Evolutionary conservation across 2,888 invertebrate species (phyloP).

Genomic region (Troglohyphantes excavatus): DNA sequence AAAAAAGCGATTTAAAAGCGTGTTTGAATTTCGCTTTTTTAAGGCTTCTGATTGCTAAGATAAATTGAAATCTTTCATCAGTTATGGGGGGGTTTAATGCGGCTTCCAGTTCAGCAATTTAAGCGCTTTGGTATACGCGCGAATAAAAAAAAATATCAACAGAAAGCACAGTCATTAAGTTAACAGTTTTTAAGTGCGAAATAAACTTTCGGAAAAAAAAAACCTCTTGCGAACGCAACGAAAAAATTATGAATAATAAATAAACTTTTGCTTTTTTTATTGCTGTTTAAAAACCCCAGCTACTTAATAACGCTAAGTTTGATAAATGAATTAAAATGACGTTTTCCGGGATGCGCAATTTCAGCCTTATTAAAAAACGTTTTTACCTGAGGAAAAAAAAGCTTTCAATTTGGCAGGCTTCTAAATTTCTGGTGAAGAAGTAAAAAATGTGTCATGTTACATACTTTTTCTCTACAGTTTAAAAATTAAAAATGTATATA

Average conservation of each 20-base stretch:
- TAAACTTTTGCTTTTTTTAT: slow-evolving; percentile 12
- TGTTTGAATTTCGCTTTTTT: background rate
- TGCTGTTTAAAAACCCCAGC: background rate
- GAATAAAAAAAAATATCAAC: slow-evolving; percentile 22
- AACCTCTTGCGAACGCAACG: background rate
- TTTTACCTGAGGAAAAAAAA: slow-evolving; percentile 30
- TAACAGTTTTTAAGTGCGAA: slow-evolving; percentile 60
- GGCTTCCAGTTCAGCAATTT: slow-evolving; percentile 37
- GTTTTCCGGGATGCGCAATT: slow-evolving; percentile 7
- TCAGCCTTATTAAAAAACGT: background rate
- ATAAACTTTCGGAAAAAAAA: slow-evolving; percentile 6
- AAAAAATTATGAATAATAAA: slow-evolving; percentile 27
- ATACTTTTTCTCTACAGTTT: no score
- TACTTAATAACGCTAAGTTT: slow-evolving; percentile 59
- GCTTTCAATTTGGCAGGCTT: slow-evolving; percentile 33
- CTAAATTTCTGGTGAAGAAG: no score
- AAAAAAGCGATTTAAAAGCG: background rate
- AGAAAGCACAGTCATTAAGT: slow-evolving; percentile 44
- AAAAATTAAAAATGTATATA: no score
- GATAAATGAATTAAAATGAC: slow-evolving; percentile 62
- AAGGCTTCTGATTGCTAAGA: slow-evolving; percentile 2
- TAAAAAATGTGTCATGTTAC: no score
- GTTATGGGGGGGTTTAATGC: background rate
- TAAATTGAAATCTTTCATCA: slow-evolving; percentile 31
- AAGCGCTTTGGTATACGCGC: slow-evolving; percentile 8